These are phyloP conservation scores for Bolinopsis microptera DNA, from an alignment of 37 sponge, comb jelly and placozoan species.

Conservation along the genomic window DNA sequence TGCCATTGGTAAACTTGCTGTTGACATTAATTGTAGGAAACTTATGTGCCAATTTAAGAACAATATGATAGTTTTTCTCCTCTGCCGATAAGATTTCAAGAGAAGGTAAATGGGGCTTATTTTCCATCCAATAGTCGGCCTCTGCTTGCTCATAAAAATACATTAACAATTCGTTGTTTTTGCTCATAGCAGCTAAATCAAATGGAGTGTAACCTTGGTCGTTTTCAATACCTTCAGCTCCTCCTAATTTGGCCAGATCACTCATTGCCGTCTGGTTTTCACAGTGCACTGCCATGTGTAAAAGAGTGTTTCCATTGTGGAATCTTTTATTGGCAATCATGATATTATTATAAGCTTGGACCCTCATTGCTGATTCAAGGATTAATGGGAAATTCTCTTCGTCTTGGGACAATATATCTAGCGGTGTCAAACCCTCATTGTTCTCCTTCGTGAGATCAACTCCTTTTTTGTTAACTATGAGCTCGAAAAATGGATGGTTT, in stretches of 20 bases:
- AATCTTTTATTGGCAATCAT: neutral
- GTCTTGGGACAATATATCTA: neutral
- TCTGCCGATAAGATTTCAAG: neutral
- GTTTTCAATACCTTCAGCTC: neutral
- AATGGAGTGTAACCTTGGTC: neutral
- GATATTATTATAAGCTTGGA: too few relatives aligned
- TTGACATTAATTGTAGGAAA: neutral
- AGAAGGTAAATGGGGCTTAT: neutral
- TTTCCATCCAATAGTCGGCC: neutral
- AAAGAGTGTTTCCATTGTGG: neutral
- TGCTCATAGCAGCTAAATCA: neutral
- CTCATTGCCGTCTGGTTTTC: neutral
- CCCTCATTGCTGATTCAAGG: neutral
- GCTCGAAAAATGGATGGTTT: neutral
- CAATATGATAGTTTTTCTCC: neutral
- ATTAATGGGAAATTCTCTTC: neutral
- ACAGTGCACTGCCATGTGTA: neutral
- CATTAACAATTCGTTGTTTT: neutral
- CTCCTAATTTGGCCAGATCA: neutral
- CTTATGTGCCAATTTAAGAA: neutral
- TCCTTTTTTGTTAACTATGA: neutral
- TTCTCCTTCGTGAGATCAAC: neutral
- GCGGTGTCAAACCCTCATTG: neutral
- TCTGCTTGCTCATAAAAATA: neutral
- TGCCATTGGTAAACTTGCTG: neutral